Base-by-base conservation (phyloP, 2,797 vertebrate species). In the Sphenopsis melanotis region DNA sequence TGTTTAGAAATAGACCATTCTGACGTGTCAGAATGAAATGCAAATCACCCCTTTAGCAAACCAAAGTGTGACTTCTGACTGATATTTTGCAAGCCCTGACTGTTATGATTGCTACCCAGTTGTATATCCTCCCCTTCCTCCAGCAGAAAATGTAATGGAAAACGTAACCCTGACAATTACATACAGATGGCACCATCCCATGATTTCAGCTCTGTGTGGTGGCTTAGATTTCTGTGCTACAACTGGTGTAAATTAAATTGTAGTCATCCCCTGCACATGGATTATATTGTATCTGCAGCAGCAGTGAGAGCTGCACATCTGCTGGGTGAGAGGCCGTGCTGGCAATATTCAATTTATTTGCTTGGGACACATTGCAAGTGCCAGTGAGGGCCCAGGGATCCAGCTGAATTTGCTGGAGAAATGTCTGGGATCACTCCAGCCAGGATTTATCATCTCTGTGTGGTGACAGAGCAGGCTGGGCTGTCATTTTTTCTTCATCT, bases 1-100 rank as follows among this genome's bases (percentile, higher is more conserved):
- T 97, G 95, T 97, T 97, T 97, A 96, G 93, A 97, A 96, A 95
- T 70, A 42, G 95, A 36, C 91, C 89, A 2, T 89, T 96, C 94
- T 93, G 91, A 93, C 5, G 66, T 96, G 95, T 96, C 97, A 93
- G 82, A 83, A 86, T 90, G 89, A 96, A 96, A 97, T 74, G 93
- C 96, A 97, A 93, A 97, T 96, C 78, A n/a, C 89, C 53, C 82
- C 68, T 55, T 91, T 29, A 75, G 91, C 87, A 52, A 83, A 69
- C 12, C 24, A 44, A 84, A 87, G 91, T 78, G 92, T 44, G 90
- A 92, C 94, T 90, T 94, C 92, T 96, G 95, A 87, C 87, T 74
- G 95, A 83, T 95, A 76, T 55, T 96, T 95, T 76, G 91, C 71
- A 90, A 93, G 79, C 83, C 66, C 60, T 60, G 85, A 76, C 79